Evolutionary conservation across 2,888 invertebrate species (phyloP).

Genomic region (Furcula furcula): DNA sequence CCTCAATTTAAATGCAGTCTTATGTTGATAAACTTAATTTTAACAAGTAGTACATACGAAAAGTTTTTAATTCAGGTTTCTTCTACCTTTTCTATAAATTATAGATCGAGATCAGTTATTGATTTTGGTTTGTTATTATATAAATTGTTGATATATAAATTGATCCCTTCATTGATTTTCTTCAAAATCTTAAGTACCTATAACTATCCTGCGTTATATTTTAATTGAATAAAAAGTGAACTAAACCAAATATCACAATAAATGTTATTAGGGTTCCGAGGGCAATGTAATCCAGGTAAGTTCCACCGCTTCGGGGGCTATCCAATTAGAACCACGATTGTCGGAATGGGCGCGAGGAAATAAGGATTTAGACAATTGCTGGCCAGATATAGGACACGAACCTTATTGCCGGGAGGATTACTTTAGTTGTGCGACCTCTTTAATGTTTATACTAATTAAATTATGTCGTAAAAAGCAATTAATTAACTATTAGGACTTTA

Average conservation of each 20-base stretch:
- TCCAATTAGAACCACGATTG: conserved; percentile 13
- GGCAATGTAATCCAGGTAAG: conserved; percentile 1
- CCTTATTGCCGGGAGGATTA: conserved; percentile 9
- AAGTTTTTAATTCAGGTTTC: too few species aligned
- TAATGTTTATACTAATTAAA: background rate
- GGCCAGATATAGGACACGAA: conserved; percentile 5
- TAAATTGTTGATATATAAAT: too few species aligned
- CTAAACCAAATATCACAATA: background rate
- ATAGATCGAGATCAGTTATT: too few species aligned
- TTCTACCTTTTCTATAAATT: too few species aligned
- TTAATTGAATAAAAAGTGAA: background rate
- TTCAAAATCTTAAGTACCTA: too few species aligned
- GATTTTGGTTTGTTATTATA: too few species aligned
- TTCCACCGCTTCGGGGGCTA: background rate
- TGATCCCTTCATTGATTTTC: too few species aligned
- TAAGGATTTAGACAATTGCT: conserved; percentile 20
- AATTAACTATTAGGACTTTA: too few species aligned
- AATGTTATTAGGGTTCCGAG: background rate
- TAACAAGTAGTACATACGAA: too few species aligned
- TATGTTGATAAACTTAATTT: too few species aligned
- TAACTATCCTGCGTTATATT: too few species aligned
- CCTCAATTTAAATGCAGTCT: too few species aligned
- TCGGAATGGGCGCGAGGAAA: conserved; percentile 12
- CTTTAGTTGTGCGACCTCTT: background rate
- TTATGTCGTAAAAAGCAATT: background rate